Evolutionary conservation across 2,888 invertebrate species (phyloP).

Genomic region (Melieria crassipennis): DNA sequence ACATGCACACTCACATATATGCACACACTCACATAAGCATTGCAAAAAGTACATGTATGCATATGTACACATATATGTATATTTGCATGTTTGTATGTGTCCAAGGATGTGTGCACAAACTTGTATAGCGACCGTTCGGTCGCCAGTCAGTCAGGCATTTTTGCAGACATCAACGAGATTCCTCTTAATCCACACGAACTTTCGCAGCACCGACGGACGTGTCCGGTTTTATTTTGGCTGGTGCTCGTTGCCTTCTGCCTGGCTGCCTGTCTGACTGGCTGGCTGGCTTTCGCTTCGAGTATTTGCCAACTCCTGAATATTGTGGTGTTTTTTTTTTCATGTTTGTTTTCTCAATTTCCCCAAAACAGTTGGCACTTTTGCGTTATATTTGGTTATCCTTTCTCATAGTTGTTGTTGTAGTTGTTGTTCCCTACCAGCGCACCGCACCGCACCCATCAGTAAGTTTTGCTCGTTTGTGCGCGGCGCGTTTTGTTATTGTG

Average conservation of each 20-base stretch:
- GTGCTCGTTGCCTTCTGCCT: neutral
- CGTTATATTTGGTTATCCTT: too few species aligned
- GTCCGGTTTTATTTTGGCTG: neutral
- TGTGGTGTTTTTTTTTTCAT: too few species aligned
- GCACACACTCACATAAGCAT: too few species aligned
- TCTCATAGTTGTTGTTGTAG: too few species aligned
- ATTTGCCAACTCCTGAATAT: too few species aligned
- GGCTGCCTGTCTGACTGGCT: constrained; percentile 5
- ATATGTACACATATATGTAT: constrained; percentile 1
- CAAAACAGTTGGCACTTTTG: too few species aligned
- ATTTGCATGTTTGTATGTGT: neutral
- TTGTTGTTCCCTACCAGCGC: neutral
- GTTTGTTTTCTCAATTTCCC: too few species aligned
- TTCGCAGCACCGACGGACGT: constrained; percentile 9
- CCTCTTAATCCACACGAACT: constrained; percentile 29
- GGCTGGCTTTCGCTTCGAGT: too few species aligned
- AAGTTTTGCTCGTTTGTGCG: constrained; percentile 5
- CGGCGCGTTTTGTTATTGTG: neutral
- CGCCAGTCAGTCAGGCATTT: constrained; percentile 25
- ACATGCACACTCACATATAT: too few species aligned
- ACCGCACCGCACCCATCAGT: neutral
- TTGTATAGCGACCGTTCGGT: neutral
- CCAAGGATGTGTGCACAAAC: neutral
- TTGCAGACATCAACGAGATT: constrained; percentile 36
- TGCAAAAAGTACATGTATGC: neutral